Base-by-base conservation (phyloP, 2,888 invertebrate species). In the Pycnomerus fuliginosus region DNA sequence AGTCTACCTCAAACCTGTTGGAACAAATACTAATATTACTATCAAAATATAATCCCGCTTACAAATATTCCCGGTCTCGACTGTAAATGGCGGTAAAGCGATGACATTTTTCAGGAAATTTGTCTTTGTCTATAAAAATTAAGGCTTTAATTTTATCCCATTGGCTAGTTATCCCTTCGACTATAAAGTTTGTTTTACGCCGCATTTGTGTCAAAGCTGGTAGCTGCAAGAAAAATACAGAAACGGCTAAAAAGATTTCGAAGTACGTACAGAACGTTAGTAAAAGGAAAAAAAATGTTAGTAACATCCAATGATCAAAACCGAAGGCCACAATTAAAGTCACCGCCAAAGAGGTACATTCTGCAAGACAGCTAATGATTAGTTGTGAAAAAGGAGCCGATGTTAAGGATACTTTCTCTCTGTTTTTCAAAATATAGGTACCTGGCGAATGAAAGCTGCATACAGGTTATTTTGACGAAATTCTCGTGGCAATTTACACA, bases 31-130 rank as follows among this genome's bases (percentile, higher is more conserved):
- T 15, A 43, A 38, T 28, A 20, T 15, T 40, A 50, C 37, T 24
- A 8, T 15, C 13, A 30, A 31, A n/a, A 37, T 28, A 31, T 39
- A 35, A 37, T 37, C 39, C 25, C 41, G 81, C 88, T 84, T 73
- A 91, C 87, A 96, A 77, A 73, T 94, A 95, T 73, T 93, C 90
- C 70, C 90, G 91, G 66, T 94, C 93, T 56, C 90, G 82, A 52
- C 88, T 87, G 71, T 91, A 96, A 42, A 91, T 86, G 23, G 92
- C 90, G 15, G 92, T 91, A 61, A 92, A 89, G 38, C 86, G 79
- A 58, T 90, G 87, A 39, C 82, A 81, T 60, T 84, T 80, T 48
- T 83, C 82, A 0, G 92, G 92, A 68, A 94, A 90, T 59, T 80
- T 75, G 0, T 73, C 68, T 10, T 79, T 79, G 66, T 93, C 86